Base-by-base conservation (phyloP, 2,797 vertebrate species). In the Bryconaethiops microstoma region DNA sequence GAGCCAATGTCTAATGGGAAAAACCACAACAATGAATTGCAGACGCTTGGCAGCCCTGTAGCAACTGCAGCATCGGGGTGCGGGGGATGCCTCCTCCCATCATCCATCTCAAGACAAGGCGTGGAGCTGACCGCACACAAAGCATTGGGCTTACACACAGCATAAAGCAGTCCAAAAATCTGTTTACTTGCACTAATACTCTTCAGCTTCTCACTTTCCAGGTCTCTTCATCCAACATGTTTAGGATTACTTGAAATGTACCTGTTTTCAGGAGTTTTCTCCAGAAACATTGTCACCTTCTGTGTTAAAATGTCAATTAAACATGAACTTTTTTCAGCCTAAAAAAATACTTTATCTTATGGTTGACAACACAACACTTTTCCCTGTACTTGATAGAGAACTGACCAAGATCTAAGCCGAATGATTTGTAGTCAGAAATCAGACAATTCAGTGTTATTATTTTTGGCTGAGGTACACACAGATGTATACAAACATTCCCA, bases 91-190 rank as follows among this genome's bases (percentile, higher is more conserved):
- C 65, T 72, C 59, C 17, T 72, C n/a, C 35, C 48, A 23, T 62
- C 50, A 25, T 42, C 60, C 75, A 23, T 16, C 19, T 42, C 13
- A 71, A 59, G 9, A 83, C 45, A 78, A 29, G 65, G 23, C 76
- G 75, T 70, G 71, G 57, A 79, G 73, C 14, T 84, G 17, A 72
- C 39, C 54, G n/a, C 57, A 74, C 29, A 68, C 73, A 78, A 77
- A 64, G 69, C 74, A 78, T 9, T 9, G 5, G n/a, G 7, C 48
- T 72, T 52, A 54, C 10, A 25, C 45, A 55, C 40, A 74, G 59
- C 39, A 45, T 29, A 9, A 69, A 77, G 54, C 76, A 54, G 14
- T 21, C 19, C 25, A 23, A 29, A 69, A 57, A 35, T 3, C 40
- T 23, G 14, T 52, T 25, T 1, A 5, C 25, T 9, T 23, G 55